phyloP scores from a whole-genome alignment of 2,113 vertebrate species.

The Sarotherodon lohbergeri region DNA sequence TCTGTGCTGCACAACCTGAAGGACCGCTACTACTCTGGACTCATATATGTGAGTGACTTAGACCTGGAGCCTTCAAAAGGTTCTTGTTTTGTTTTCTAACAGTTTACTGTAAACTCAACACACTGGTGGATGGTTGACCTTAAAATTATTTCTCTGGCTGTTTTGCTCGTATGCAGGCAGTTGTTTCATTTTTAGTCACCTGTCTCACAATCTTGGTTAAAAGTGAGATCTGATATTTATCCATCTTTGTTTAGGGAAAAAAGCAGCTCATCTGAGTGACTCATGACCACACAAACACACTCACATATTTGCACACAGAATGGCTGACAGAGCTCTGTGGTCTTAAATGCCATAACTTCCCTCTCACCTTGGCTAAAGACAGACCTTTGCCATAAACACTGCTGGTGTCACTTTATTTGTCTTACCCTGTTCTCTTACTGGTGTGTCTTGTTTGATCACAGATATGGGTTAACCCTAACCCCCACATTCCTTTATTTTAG shows the following conservation, averaged over 20 bases:
- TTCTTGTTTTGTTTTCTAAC: neutral
- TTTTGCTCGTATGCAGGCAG: neutral
- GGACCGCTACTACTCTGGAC: slow-evolving; percentile 95
- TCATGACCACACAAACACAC: slow-evolving; percentile 1
- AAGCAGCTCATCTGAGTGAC: neutral
- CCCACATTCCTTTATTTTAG: neutral
- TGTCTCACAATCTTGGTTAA: neutral
- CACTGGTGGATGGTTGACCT: neutral
- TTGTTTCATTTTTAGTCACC: neutral
- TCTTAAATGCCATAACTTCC: neutral
- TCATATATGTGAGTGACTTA: slow-evolving; percentile 89
- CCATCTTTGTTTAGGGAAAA: neutral
- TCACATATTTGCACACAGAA: neutral
- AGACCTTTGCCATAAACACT: slow-evolving; percentile 22
- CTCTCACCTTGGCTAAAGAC: slow-evolving; percentile 13
- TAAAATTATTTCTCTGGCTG: neutral
- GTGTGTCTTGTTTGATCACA: slow-evolving; percentile 1
- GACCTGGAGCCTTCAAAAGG: neutral
- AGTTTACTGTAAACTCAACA: neutral
- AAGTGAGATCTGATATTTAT: neutral
- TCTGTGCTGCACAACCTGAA: slow-evolving; percentile 95
- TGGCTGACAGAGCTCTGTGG: slow-evolving; percentile 16
- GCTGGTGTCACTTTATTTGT: slow-evolving; percentile 25
- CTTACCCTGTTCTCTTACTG: neutral
- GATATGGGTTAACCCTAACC: neutral